A percentile compares a stretch with the other conserved stretches of the same genome.
Conservation (phyloP, 92 coral and sea anemone genomes). For the Ricordea florida region DNA sequence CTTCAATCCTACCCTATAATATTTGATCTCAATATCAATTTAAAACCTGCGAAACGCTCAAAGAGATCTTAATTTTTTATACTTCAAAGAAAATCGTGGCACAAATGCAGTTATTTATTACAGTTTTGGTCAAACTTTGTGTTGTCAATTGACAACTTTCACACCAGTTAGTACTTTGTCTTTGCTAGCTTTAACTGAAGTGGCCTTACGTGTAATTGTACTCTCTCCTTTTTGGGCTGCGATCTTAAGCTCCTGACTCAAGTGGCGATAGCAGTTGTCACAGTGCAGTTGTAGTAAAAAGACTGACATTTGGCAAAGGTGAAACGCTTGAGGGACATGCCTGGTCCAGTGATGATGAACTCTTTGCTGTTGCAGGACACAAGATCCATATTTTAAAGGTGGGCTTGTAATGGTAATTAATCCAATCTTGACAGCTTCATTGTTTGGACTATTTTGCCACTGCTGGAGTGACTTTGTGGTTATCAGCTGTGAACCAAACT, state of each 20-base stretch:
- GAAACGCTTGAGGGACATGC: constrained; percentile 79
- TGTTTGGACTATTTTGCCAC: no score
- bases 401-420: background rate
- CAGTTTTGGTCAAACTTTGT: no score
- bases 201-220: background rate
- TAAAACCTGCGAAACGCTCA: no score
- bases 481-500: no score
- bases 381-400: constrained; percentile 69
- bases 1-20: background rate
- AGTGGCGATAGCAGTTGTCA: background rate
- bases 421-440: no score
- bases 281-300: constrained; percentile 1
- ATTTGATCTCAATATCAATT: background rate
- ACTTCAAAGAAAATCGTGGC: no score
- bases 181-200: background rate
- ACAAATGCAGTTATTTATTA: no score
- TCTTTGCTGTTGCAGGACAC: constrained; percentile 79
- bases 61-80: no score
- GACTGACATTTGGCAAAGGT: constrained; percentile 38
- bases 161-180: no score
- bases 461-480: no score
- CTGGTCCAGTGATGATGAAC: constrained; percentile 75
- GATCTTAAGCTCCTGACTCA: background rate
- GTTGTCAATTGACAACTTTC: no score
- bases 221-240: background rate